Conservation (phyloP, 2,797 vertebrate genomes). For the Hephaestus fuliginosus region DNA sequence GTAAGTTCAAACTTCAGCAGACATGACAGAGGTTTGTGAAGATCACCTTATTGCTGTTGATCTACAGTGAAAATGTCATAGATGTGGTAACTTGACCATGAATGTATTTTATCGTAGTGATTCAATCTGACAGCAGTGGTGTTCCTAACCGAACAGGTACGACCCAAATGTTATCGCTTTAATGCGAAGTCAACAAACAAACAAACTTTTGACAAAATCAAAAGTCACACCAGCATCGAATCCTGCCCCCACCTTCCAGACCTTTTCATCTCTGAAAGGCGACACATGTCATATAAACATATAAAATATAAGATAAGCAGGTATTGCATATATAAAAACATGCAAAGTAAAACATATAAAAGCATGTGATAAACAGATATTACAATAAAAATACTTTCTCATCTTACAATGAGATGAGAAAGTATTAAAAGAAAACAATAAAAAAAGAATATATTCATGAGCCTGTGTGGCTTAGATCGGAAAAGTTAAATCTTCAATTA, state of each 20-base stretch:
- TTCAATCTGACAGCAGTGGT: neutral
- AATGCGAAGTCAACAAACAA: neutral
- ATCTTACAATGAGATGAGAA: no score
- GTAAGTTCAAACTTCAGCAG: constrained; percentile 8
- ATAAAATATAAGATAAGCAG: no score
- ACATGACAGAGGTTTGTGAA: neutral
- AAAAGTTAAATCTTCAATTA: neutral
- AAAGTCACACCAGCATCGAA: neutral
- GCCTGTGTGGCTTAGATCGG: neutral
- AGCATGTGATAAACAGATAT: no score
- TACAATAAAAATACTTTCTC: no score
- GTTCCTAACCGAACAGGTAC: neutral
- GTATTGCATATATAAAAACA: no score
- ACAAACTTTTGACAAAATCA: neutral
- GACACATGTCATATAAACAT: no score
- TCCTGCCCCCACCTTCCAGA: neutral
- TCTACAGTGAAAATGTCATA: neutral
- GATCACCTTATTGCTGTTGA: neutral
- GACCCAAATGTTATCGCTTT: neutral
- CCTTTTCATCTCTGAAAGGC: neutral
- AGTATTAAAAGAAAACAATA: no score
- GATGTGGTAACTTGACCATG: neutral
- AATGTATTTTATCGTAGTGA: neutral
- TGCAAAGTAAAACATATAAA: no score
- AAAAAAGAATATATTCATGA: neutral